Evolutionary conservation across 2,797 vertebrate species (phyloP).

Genomic region (Pseudochirops corinnae): DNA sequence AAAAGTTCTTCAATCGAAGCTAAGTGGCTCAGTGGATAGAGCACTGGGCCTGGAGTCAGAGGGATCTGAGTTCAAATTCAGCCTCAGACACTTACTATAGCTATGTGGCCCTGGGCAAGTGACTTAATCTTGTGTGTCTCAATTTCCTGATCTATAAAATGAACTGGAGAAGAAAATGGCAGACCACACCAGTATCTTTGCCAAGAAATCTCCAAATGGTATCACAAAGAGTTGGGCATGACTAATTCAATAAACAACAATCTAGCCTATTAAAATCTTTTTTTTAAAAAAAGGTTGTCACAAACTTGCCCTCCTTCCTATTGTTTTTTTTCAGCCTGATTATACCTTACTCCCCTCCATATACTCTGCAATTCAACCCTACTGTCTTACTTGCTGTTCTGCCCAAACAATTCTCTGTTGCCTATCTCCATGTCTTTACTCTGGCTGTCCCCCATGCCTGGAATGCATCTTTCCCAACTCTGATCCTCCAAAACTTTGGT

Average conservation of each 20-base stretch:
- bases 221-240: background rate
- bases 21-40: background rate
- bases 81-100: background rate
- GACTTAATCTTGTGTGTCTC: background rate
- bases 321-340: background rate
- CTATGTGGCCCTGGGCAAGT: background rate
- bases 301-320: background rate
- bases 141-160: background rate
- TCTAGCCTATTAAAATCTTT: background rate
- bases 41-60: background rate
- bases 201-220: background rate
- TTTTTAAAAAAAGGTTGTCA: background rate
- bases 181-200: background rate
- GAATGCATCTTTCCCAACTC: background rate
- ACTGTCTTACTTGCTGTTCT: background rate
- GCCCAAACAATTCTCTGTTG: background rate
- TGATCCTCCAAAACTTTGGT: background rate
- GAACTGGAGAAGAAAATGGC: background rate
- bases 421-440: background rate
- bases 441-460: background rate
- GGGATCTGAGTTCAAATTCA: background rate
- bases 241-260: background rate
- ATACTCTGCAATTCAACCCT: background rate
- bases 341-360: background rate
- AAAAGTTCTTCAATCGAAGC: background rate